Base-by-base conservation (phyloP, 30 jellyfish, hydroid and myxozoan species). In the Cassiopea xamachana region DNA sequence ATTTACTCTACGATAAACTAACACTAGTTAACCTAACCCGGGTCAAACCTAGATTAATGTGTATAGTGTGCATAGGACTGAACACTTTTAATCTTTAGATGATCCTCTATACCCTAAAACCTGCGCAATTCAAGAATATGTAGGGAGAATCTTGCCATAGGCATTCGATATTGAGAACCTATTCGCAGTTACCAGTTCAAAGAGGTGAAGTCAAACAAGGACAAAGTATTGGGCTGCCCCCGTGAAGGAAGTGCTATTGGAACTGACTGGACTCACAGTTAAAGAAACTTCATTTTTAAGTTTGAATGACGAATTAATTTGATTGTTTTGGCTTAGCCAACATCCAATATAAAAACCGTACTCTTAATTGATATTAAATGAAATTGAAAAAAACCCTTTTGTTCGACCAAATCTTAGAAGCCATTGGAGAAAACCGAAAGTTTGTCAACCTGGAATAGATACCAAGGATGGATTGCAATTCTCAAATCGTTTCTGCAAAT, bases 301-400 rank as follows among this genome's bases (percentile, higher is more conserved):
- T 73, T 83, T 83, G 83, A 83, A 72, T 69, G 91, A 49, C 79
- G 92, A 84, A 84, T 84, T 72, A 84, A 84, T 59, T 79, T 59
- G n/a, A 70, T 84, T 84, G 92, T 84, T 84, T 62, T 8, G 85
- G 79, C 51, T 84, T 69, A 84, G 92, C 92, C 92, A 84, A 78
- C 92, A 84, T 84, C 80, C 85, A 84, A 84, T 84, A 84, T 84
- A n/a, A 72, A 19, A 73, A 55, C 73, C 71, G 92, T 43, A 50
- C 62, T 2, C 92, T 70, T 84, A 72, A 71, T 84, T 70, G 92
- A 84, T 67, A 84, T 84, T 84, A 84, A 84, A 84, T 84, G 92
- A n/a, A 71, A 48, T 39, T 45, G 46, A 60, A 78, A 58, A 60
- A 83, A 51, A 49, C 78, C 67, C 70, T 44, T 84, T 84, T 84